Conservation (phyloP, 2,797 vertebrate genomes). For the Sphenopsis melanotis region DNA sequence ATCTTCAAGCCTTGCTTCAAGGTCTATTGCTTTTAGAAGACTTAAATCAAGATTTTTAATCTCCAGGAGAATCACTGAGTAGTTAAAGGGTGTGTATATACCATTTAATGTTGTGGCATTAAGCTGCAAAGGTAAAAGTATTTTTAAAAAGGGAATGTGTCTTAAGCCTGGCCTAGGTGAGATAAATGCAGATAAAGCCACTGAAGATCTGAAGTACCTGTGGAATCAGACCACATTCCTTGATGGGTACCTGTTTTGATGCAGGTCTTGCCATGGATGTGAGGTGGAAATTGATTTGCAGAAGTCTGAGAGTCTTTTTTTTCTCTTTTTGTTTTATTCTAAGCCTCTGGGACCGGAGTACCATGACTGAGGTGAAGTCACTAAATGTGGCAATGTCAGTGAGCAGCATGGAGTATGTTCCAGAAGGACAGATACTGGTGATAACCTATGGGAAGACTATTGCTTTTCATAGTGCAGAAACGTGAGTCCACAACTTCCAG, state of each 20-base stretch:
- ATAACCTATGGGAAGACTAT: constrained; percentile 94
- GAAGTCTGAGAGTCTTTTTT: background rate
- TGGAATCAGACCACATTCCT: fast-evolving
- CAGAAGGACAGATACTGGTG: constrained; percentile 90
- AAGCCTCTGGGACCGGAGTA: constrained; percentile 90
- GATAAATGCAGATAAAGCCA: background rate
- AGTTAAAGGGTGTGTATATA: background rate
- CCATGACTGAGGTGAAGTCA: constrained; percentile 87
- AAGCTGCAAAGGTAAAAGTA: background rate
- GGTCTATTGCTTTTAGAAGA: background rate
- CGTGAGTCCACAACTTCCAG: constrained; percentile 66
- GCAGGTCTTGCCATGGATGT: background rate
- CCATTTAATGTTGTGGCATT: background rate
- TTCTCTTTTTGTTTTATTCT: background rate
- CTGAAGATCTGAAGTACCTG: background rate
- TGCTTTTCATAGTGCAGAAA: constrained; percentile 92
- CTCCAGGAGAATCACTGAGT: background rate
- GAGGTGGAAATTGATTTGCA: background rate
- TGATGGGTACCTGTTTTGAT: background rate
- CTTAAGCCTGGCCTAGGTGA: background rate
- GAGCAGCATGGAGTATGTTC: constrained; percentile 96
- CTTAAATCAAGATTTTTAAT: background rate
- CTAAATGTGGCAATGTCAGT: constrained; percentile 89
- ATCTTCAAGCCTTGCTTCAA: background rate
- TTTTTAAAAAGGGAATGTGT: background rate